Conservation (phyloP, 2,888 invertebrate genomes). For the Busseola fusca region DNA sequence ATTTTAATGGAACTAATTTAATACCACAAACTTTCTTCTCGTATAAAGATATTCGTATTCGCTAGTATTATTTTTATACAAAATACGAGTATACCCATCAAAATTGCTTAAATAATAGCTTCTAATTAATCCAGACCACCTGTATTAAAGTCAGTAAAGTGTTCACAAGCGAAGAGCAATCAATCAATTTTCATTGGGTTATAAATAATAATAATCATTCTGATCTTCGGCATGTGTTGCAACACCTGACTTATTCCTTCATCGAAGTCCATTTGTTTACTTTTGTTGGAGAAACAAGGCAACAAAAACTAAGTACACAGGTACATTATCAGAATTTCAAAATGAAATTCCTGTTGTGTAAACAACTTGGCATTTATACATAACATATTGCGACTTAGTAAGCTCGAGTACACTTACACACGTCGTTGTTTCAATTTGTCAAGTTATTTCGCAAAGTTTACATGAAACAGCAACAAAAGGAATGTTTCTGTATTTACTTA, state of each 20-base stretch:
- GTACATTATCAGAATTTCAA: conserved; percentile 10
- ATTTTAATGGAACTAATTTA: conserved; percentile 18
- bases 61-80: not conserved
- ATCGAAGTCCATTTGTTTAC: conserved; percentile 5
- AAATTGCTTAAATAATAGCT: not conserved
- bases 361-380: conserved; percentile 11
- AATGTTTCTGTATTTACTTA: conserved; percentile 5
- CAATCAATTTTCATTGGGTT: conserved; percentile 19
- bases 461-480: conserved; percentile 4
- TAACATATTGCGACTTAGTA: conserved; percentile 14
- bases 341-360: conserved; percentile 27
- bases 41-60: not conserved
- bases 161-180: conserved; percentile 17
- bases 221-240: conserved; percentile 20
- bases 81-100: not conserved
- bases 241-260: conserved; percentile 20
- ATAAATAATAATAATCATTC: conserved; percentile 30
- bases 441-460: conserved; percentile 3
- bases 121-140: conserved; percentile 17
- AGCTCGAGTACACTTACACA: conserved; percentile 18
- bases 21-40: not conserved
- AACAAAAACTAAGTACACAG: conserved; percentile 13
- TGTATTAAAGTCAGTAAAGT: conserved; percentile 40
- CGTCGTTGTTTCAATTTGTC: conserved; percentile 18
- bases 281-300: conserved; percentile 23